Conservation (phyloP, 1,140 invertebrate species). For the Helicoverpa zea region DNA sequence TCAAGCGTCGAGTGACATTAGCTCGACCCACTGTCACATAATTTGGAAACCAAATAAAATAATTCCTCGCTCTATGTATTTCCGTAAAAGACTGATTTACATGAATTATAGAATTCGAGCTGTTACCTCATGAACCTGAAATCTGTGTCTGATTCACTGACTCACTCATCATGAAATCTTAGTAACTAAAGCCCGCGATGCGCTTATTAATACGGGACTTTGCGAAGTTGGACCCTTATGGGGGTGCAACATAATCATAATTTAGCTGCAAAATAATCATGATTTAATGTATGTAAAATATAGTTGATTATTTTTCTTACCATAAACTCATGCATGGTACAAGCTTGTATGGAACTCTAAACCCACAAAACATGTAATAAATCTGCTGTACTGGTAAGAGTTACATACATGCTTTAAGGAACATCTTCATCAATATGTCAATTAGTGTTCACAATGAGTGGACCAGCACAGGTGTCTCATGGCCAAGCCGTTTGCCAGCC, state of each 20-base stretch:
- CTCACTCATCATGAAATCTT: not conserved
- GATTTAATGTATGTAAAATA: too few species aligned
- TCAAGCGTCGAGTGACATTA: constrained; percentile 84
- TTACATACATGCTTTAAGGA: constrained; percentile 38
- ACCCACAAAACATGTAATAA: too few species aligned
- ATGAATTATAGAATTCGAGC: not conserved
- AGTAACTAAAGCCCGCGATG: not conserved
- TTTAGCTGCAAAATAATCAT: too few species aligned
- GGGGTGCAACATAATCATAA: too few species aligned
- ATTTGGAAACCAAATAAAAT: constrained; percentile 84
- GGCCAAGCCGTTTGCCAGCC: constrained; percentile 75
- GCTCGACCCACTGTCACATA: constrained; percentile 82
- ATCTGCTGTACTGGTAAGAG: not conserved
- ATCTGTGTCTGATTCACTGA: too few species aligned
- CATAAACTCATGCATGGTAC: too few species aligned
- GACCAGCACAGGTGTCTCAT: constrained; percentile 70
- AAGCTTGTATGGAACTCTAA: too few species aligned
- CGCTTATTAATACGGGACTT: too few species aligned
- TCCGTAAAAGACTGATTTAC: constrained; percentile 38
- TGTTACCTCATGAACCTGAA: not conserved
- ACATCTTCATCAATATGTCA: constrained; percentile 71
- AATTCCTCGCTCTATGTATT: constrained; percentile 69
- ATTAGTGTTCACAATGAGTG: constrained; percentile 69
- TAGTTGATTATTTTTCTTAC: too few species aligned
- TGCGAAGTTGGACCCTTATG: too few species aligned